Evolutionary conservation across 2,113 vertebrate species (phyloP).

Genomic region (Asarcornis scutulata): DNA sequence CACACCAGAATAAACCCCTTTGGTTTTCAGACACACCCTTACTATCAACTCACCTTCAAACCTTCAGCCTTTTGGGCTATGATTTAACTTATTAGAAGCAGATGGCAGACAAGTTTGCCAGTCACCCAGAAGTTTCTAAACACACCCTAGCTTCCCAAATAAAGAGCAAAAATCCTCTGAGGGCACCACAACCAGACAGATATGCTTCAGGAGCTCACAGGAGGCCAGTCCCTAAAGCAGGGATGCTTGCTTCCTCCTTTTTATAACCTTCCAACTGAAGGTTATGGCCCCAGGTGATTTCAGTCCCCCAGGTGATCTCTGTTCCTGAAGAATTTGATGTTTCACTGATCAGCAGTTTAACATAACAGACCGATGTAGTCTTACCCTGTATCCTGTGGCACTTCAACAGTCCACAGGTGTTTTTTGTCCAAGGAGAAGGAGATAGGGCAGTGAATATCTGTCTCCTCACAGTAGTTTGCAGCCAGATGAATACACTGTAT

Average conservation of each 20-base stretch:
- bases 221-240: background rate
- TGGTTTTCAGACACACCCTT: background rate
- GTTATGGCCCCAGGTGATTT: background rate
- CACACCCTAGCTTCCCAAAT: background rate
- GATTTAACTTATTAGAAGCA: background rate
- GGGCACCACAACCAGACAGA: background rate
- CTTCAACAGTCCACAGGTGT: accelerated
- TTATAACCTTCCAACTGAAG: background rate
- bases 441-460: background rate
- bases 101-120: background rate
- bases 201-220: background rate
- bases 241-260: background rate
- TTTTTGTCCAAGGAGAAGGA: background rate
- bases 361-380: accelerated
- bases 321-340: background rate
- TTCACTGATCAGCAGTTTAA: background rate
- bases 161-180: background rate
- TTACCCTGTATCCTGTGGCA: background rate
- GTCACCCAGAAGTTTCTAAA: background rate
- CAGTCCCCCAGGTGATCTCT: background rate
- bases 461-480: background rate
- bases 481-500: background rate
- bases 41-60: background rate
- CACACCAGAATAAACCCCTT: background rate
- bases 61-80: background rate